Percentiles rank a stretch among this genome's conserved stretches.
Evolutionary conservation across 2,797 vertebrate species (phyloP).

Genomic region (Vipera ursinii): DNA sequence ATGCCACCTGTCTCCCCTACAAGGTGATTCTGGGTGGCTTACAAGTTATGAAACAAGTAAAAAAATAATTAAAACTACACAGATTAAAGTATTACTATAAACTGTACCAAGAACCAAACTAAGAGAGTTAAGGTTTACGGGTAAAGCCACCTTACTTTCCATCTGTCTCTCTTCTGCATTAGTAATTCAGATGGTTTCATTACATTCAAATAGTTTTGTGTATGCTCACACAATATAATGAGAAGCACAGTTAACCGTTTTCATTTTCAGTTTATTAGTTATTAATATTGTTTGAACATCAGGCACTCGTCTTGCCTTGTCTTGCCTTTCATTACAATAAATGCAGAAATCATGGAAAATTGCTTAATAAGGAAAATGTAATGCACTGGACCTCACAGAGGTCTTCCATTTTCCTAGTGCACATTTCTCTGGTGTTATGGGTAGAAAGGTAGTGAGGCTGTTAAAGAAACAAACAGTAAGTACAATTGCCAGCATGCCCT

Average conservation of each 20-base stretch:
- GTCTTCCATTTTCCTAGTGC: constrained; percentile 13
- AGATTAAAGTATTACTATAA: background rate
- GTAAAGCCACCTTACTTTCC: background rate
- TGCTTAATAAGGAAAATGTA: background rate
- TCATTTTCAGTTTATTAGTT: background rate
- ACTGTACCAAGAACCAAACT: background rate
- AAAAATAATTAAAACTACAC: background rate
- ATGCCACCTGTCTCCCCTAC: background rate
- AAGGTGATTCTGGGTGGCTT: background rate
- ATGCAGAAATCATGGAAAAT: constrained; percentile 8
- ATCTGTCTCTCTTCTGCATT: background rate
- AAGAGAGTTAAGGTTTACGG: background rate
- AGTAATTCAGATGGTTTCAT: constrained; percentile 3
- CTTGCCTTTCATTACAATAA: constrained; percentile 23
- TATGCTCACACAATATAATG: background rate
- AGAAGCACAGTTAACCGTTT: background rate
- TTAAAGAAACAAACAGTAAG: background rate
- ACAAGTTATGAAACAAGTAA: background rate
- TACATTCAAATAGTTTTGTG: background rate
- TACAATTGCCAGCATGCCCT: background rate
- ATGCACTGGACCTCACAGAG: constrained; percentile 18
- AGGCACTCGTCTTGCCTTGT: background rate
- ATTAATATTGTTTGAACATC: background rate
- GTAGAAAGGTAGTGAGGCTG: constrained; percentile 17
- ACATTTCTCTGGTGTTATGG: constrained; percentile 9